Conservation (phyloP, 2,797 vertebrate species). For the Diceros bicornis region DNA sequence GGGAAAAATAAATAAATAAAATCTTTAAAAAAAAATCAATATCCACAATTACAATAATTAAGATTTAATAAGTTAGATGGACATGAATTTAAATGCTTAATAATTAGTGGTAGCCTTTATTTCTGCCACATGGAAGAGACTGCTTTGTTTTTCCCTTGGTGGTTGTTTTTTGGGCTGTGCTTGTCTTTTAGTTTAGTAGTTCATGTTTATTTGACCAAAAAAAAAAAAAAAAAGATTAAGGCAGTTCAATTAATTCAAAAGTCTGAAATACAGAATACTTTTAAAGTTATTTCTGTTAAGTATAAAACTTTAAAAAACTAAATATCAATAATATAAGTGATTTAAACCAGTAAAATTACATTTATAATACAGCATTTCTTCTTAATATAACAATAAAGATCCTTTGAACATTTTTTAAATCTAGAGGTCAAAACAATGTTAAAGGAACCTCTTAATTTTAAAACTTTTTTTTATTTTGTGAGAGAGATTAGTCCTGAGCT, state of each 20-base stretch:
- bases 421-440: conserved; percentile 17
- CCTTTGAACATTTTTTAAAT: conserved; percentile 8
- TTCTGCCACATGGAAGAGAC: conserved; percentile 61
- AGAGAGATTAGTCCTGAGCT: too few species aligned
- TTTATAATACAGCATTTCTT: conserved; percentile 28
- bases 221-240: not conserved
- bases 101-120: conserved; percentile 74
- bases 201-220: conserved; percentile 62
- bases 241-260: conserved; percentile 63
- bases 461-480: too few species aligned
- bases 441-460: not conserved
- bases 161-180: conserved; percentile 38
- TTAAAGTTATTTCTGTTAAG: conserved; percentile 50
- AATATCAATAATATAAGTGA: conserved; percentile 50
- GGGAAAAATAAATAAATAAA: too few species aligned
- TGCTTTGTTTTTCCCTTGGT: conserved; percentile 31
- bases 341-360: conserved; percentile 49
- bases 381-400: conserved; percentile 25
- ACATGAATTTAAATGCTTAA: conserved; percentile 31
- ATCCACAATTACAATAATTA: conserved; percentile 23
- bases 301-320: not conserved
- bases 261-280: conserved; percentile 57
- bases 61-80: conserved; percentile 42
- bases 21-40: too few species aligned
- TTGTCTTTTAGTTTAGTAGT: conserved; percentile 66